Conservation (phyloP, 2,113 vertebrate species). For the Alces alces region DNA sequence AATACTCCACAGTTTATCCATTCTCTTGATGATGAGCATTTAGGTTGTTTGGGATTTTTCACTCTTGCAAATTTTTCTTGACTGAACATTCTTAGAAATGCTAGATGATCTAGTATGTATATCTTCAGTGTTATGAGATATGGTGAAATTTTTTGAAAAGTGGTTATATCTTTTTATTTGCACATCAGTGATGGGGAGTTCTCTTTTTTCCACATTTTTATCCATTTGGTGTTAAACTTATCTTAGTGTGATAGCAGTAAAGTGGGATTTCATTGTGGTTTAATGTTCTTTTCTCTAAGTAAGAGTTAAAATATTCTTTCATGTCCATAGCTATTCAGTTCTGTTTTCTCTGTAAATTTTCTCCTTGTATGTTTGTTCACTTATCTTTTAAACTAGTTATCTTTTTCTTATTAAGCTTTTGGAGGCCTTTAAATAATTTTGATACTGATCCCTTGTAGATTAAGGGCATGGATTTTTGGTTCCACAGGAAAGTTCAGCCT, state of each 20-base stretch:
- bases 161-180: not conserved
- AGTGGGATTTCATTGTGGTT: not conserved
- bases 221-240: not conserved
- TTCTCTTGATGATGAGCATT: not conserved
- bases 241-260: not conserved
- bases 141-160: not conserved
- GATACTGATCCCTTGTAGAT: not conserved
- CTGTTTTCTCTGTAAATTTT: not conserved
- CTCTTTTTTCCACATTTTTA: not conserved
- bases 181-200: not conserved
- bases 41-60: not conserved
- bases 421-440: constrained; percentile 20
- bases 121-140: constrained; percentile 4
- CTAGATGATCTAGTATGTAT: not conserved
- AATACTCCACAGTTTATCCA: not conserved
- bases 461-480: constrained; percentile 29
- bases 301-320: constrained; percentile 19
- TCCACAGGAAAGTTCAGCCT: constrained; percentile 92
- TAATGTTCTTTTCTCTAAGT: not conserved
- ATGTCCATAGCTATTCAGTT: not conserved
- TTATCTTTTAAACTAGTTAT: not conserved
- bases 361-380: not conserved
- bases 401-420: constrained; percentile 13
- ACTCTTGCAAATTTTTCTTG: not conserved
- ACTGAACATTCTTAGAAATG: not conserved